Evolutionary conservation across 2,888 invertebrate genomes (phyloP).

Genomic region (Himalopsyche anomala): DNA sequence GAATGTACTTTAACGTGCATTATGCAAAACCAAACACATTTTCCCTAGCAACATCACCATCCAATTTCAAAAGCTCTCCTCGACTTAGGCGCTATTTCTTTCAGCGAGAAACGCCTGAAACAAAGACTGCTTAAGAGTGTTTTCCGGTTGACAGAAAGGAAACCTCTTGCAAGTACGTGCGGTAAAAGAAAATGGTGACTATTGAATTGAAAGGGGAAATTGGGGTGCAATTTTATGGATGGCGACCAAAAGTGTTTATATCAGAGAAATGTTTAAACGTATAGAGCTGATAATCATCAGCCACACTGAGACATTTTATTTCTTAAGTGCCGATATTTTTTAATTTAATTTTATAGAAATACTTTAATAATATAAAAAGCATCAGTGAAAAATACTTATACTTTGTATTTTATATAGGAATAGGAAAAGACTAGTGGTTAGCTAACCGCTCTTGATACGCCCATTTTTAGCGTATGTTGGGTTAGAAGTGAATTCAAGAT

Average conservation of each 20-base stretch:
- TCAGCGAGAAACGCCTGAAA: neutral
- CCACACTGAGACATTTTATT: no score
- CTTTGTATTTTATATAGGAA: no score
- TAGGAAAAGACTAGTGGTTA: neutral
- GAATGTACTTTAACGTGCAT: neutral
- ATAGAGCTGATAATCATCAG: neutral
- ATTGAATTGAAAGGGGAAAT: conserved; percentile 46
- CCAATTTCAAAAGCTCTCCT: neutral
- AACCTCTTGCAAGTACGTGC: conserved; percentile 18
- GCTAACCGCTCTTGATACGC: neutral
- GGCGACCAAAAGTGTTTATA: conserved; percentile 31
- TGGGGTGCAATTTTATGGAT: conserved; percentile 19
- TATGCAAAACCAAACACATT: neutral
- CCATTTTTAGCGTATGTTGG: neutral
- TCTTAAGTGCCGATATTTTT: no score
- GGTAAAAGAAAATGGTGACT: conserved; percentile 41
- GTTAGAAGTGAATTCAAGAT: no score
- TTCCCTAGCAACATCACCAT: neutral
- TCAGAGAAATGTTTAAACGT: neutral
- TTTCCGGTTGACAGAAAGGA: conserved; percentile 26
- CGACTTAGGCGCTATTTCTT: neutral
- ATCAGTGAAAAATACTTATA: no score
- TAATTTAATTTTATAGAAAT: no score
- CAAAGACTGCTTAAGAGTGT: conserved; percentile 14
- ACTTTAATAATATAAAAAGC: no score